Evolutionary conservation across 2,888 invertebrate genomes (phyloP).

Genomic region (Gibbula magus): DNA sequence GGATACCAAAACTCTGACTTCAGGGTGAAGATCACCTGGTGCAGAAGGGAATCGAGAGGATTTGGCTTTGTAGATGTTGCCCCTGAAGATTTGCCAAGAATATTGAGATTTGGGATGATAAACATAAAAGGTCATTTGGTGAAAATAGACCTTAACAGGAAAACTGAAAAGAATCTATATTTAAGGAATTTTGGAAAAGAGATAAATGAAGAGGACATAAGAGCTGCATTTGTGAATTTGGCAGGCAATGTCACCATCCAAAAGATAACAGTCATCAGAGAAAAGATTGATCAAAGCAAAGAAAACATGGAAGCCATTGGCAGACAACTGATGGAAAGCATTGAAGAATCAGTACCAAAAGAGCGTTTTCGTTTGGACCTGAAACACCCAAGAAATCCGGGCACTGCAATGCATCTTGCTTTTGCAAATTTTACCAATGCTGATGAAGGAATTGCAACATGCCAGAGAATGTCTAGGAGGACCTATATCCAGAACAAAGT

Average conservation of each 20-base stretch:
- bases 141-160: constrained; percentile 20
- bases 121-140: constrained; percentile 7
- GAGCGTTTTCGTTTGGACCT: constrained; percentile 40
- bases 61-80: constrained; percentile 50
- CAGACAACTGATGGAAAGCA: constrained; percentile 26
- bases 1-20: constrained; percentile 36
- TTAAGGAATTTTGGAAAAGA: constrained; percentile 30
- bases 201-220: constrained; percentile 42
- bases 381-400: constrained; percentile 27
- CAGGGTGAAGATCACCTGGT: constrained; percentile 54
- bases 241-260: background rate
- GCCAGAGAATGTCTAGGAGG: constrained; percentile 21
- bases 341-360: constrained; percentile 27
- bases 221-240: constrained; percentile 20
- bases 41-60: constrained; percentile 51
- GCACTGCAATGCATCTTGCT: constrained; percentile 41
- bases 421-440: constrained; percentile 49
- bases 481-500: constrained; percentile 25
- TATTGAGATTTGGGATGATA: background rate
- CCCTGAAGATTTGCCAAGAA: constrained; percentile 37
- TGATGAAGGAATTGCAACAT: constrained; percentile 45
- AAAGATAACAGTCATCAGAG: constrained; percentile 22
- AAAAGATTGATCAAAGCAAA: background rate
- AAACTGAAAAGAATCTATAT: constrained; percentile 18
- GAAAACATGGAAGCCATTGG: constrained; percentile 1